Conservation (phyloP, 2,113 vertebrate genomes). For the Passer montanus region DNA sequence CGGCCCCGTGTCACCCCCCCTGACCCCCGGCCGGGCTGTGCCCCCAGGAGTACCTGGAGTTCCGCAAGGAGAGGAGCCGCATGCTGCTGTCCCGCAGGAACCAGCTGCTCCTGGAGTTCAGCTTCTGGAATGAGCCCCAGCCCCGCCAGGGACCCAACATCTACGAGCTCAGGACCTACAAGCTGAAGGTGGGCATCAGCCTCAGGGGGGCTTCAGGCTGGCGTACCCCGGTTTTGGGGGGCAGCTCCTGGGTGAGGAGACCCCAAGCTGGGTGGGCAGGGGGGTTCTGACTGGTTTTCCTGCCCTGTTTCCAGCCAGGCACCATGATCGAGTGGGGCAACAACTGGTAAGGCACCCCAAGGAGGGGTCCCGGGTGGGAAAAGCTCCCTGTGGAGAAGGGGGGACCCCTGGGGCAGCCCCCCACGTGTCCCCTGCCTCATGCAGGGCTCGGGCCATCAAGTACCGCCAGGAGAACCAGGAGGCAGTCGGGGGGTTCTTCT, state of each 20-base stretch:
- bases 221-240: neutral
- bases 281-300: neutral
- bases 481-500: constrained; percentile 95
- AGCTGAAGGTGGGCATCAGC: constrained; percentile 79
- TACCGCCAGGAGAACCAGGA: constrained; percentile 94
- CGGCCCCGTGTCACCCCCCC: accelerated
- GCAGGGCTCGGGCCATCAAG: constrained; percentile 93
- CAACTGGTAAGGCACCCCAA: constrained; percentile 83
- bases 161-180: constrained; percentile 92
- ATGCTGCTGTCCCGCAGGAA: constrained; percentile 92
- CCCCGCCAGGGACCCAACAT: constrained; percentile 88
- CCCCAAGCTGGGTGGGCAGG: accelerated
- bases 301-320: constrained; percentile 81
- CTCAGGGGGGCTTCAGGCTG: neutral
- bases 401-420: too few relatives aligned
- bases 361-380: neutral
- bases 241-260: too few relatives aligned
- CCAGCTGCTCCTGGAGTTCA: constrained; percentile 95
- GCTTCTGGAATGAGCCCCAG: constrained; percentile 95
- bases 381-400: neutral
- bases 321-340: constrained; percentile 99
- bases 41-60: constrained; percentile 85
- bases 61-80: constrained; percentile 86
- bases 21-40: neutral
- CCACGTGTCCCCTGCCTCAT: accelerated